A percentile compares a stretch with the other conserved stretches of the same genome.
phyloP scores from a whole-genome alignment of 2,888 invertebrate genomes.

The Tupiocoris notatus region DNA sequence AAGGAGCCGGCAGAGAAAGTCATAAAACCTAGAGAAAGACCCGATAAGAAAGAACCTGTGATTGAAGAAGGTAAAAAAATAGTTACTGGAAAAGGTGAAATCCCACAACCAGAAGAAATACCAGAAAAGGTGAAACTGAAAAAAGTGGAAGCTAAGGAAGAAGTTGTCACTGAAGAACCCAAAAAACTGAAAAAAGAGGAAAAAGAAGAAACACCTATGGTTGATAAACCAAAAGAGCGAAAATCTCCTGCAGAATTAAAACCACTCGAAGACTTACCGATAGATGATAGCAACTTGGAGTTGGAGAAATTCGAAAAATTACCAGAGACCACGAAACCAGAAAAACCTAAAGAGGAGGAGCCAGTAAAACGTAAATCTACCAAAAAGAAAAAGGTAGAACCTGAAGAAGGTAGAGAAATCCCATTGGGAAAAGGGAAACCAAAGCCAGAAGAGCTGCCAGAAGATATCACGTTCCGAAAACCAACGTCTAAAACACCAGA shows the following conservation, averaged over 20 bases:
- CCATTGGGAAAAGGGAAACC: slow-evolving; percentile 53
- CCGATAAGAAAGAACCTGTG: slow-evolving; percentile 52
- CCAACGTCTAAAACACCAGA: slow-evolving; percentile 52
- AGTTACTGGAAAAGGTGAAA: slow-evolving; percentile 51
- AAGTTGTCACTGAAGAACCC: slow-evolving; percentile 51
- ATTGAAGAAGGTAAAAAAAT: slow-evolving; percentile 37
- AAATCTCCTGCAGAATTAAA: slow-evolving; percentile 31
- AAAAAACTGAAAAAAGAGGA: slow-evolving; percentile 42
- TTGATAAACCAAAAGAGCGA: slow-evolving; percentile 48
- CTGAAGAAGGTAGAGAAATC: slow-evolving; percentile 50
- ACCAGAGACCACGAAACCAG: slow-evolving; percentile 10
- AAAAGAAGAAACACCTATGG: slow-evolving; percentile 46
- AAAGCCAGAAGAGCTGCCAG: slow-evolving; percentile 54
- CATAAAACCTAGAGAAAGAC: slow-evolving; percentile 49
- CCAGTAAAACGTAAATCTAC: slow-evolving; percentile 42
- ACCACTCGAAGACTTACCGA: slow-evolving; percentile 27
- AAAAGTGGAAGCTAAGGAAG: slow-evolving; percentile 53
- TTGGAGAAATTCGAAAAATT: slow-evolving; percentile 35
- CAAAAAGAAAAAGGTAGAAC: slow-evolving; percentile 52
- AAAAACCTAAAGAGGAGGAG: slow-evolving; percentile 39
- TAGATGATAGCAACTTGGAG: background rate
- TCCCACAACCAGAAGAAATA: slow-evolving; percentile 49
- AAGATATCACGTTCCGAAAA: slow-evolving; percentile 52
- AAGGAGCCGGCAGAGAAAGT: slow-evolving; percentile 50
- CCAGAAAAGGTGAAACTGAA: slow-evolving; percentile 58